Evolutionary conservation across 2,797 vertebrate species (phyloP).

Genomic region (Scleropages formosus): DNA sequence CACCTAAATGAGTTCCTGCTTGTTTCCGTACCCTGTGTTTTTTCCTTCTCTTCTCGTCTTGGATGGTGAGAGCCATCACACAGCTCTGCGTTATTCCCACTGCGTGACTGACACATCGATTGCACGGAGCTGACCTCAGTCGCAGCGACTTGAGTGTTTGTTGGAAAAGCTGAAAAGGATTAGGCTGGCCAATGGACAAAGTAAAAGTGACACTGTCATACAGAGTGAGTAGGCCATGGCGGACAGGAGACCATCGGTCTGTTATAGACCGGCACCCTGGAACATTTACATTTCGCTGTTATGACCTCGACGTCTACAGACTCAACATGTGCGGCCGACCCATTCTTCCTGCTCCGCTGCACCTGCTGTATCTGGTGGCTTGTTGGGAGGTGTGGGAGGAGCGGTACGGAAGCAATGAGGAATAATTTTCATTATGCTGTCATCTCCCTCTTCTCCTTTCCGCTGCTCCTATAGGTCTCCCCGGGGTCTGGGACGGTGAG

Average conservation of each 20-base stretch:
- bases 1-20: no score
- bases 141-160: not conserved
- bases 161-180: not conserved
- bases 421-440: not conserved
- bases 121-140: slow-evolving; percentile 1
- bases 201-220: not conserved
- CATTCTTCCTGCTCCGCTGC: slow-evolving; percentile 40
- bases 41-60: not conserved
- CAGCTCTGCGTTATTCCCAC: not conserved
- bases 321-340: slow-evolving; percentile 24
- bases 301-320: not conserved
- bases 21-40: not conserved
- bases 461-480: not conserved
- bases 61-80: not conserved
- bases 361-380: slow-evolving; percentile 34
- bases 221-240: not conserved
- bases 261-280: not conserved
- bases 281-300: not conserved
- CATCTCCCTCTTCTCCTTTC: not conserved
- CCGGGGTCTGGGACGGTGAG: no score
- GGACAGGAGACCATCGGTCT: not conserved
- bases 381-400: not conserved
- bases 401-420: not conserved
- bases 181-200: not conserved
- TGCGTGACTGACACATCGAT: not conserved